Conservation (phyloP, 2,113 vertebrate species). For the Nannospalax galili region DNA sequence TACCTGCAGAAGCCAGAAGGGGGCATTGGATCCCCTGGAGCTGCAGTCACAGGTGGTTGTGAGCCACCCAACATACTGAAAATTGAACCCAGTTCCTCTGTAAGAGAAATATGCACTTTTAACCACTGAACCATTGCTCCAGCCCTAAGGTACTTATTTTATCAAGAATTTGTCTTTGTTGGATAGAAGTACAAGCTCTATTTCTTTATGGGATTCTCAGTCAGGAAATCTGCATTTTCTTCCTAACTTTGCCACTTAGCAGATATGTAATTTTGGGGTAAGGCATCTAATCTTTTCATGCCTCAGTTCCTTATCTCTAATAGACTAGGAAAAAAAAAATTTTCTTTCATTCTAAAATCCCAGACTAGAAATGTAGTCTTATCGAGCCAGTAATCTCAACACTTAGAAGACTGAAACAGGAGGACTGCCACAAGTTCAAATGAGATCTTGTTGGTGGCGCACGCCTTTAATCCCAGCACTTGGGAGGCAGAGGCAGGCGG, state of each 20-base stretch:
- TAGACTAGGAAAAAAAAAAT: not conserved
- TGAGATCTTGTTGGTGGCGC: not conserved
- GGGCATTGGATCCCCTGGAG: not conserved
- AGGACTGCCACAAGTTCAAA: not conserved
- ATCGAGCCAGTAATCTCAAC: not conserved
- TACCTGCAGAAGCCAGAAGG: not conserved
- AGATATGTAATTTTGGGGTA: not conserved
- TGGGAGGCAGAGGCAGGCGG: no score
- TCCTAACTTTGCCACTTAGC: not conserved
- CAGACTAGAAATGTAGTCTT: not conserved
- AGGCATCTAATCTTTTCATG: not conserved
- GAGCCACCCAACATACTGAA: no score
- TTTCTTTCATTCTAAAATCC: not conserved
- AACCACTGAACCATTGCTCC: no score
- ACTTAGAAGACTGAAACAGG: not conserved
- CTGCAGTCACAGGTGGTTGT: no score
- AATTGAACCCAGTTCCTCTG: no score
- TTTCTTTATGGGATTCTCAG: not conserved
- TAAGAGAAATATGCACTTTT: no score
- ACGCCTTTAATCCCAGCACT: no score
- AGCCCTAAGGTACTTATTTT: not conserved
- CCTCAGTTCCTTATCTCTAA: constrained; percentile 33
- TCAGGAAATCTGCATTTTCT: not conserved
- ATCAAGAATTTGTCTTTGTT: not conserved
- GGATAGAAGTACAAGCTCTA: not conserved